Evolutionary conservation across 2,113 vertebrate species (phyloP).

Genomic region (Brienomyrus longianalis): DNA sequence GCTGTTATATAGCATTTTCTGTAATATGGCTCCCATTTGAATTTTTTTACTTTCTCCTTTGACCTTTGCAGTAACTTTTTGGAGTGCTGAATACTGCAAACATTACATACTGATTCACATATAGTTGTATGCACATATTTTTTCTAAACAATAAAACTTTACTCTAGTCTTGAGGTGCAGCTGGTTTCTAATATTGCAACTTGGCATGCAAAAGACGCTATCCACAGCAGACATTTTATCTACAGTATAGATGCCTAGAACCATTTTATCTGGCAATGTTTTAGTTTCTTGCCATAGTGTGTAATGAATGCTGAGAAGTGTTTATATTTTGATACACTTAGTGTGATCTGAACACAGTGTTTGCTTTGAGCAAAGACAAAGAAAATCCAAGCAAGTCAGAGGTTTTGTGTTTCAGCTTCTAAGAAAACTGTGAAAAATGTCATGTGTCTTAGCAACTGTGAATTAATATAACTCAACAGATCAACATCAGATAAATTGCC

Average conservation of each 20-base stretch:
- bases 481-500: neutral
- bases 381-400: neutral
- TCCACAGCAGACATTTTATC: neutral
- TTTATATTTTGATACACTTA: neutral
- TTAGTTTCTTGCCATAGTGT: neutral
- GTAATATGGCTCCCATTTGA: too few relatives aligned
- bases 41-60: too few relatives aligned
- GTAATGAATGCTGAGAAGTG: neutral
- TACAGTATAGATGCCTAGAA: neutral
- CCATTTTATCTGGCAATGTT: neutral
- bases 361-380: neutral
- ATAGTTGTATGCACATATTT: neutral
- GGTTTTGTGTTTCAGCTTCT: neutral
- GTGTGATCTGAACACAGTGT: neutral
- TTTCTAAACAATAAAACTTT: neutral
- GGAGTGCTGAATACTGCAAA: neutral
- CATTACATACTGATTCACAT: neutral
- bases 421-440: neutral
- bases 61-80: neutral
- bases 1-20: too few relatives aligned
- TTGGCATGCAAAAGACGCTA: neutral
- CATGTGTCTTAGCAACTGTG: neutral
- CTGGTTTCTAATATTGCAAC: neutral
- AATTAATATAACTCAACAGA: neutral
- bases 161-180: neutral